Percentiles rank a stretch among this genome's conserved stretches.
Evolutionary conservation across 2,888 invertebrate genomes (phyloP).

Genomic region (Philereme vetulata): DNA sequence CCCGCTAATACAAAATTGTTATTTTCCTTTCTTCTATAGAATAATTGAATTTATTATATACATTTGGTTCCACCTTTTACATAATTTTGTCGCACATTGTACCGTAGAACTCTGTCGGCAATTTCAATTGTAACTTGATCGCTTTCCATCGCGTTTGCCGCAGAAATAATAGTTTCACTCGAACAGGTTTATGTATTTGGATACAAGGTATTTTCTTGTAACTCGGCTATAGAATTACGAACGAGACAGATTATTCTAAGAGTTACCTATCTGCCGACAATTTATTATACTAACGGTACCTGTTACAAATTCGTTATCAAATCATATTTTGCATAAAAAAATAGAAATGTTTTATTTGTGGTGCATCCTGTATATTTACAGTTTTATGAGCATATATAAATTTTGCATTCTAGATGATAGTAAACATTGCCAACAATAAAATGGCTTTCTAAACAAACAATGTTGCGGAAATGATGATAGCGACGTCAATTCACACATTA

Average conservation of each 20-base stretch:
- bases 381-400: no score
- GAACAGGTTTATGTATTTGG: conserved; percentile 26
- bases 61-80: no score
- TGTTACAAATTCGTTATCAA: background rate
- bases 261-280: conserved; percentile 3
- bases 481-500: conserved; percentile 35
- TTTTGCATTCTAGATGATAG: background rate
- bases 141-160: conserved; percentile 56
- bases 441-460: conserved; percentile 20
- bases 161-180: conserved; percentile 30
- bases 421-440: conserved; percentile 16
- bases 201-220: conserved; percentile 13
- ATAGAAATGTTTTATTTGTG: no score
- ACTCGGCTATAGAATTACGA: conserved; percentile 20
- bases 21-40: no score
- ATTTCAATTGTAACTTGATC: conserved; percentile 67
- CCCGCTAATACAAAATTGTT: no score
- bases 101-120: conserved; percentile 43
- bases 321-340: no score
- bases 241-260: conserved; percentile 14
- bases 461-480: conserved; percentile 37
- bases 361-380: no score
- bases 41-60: no score
- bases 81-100: conserved; percentile 6
- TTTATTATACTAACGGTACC: conserved; percentile 7